Base-by-base conservation (phyloP, 2,797 vertebrate genomes). In the Erithacus rubecula region DNA sequence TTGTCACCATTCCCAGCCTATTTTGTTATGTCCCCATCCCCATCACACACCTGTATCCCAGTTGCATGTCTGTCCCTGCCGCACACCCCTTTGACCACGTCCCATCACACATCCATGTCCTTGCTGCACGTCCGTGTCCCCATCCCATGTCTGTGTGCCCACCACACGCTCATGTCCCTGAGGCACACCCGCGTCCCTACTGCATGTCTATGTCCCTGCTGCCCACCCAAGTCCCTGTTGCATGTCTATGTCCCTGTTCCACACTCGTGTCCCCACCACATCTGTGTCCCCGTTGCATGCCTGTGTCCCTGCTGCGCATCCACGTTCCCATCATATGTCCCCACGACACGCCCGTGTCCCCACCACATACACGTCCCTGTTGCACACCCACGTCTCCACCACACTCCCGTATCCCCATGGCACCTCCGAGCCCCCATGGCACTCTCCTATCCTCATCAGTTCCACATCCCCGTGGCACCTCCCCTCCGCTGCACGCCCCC, bases 41-140 rank as follows among this genome's bases (percentile, higher is more conserved):
- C 20, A 18, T 22, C 30, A 15, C 58, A 64, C 51, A 64, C n/a
- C 30, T 44, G 49, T 11, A 14, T 9, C 63, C 22, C 51, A 15
- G 39, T 3, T 41, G 24, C 53, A 15, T 10, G 12, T 34, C 32
- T 60, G n/a, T 21, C 52, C 49, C 49, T 34, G 43, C 7, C 20
- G 26, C 1, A 3, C 9, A 3, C 15, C 29, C 5, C 6, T 47
- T 18, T 2, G 17, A 36, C 15, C 14, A 0, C 4, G 5, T 52
- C 51, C 41, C 52, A 12, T 17, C 23, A 27, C 67, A 30, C 8
- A 14, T 8, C 15, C 9, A 0, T 11, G 18, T 47, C 44, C 56
- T 46, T 9, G 5, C 27, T 6, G 16, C 51, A 10, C 1, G 1
- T 8, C 67, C 3, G 1, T 20, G 56, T 15, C n/a, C 69, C 59